Conservation (phyloP, 1,140 invertebrate species). For the Homarus americanus region DNA sequence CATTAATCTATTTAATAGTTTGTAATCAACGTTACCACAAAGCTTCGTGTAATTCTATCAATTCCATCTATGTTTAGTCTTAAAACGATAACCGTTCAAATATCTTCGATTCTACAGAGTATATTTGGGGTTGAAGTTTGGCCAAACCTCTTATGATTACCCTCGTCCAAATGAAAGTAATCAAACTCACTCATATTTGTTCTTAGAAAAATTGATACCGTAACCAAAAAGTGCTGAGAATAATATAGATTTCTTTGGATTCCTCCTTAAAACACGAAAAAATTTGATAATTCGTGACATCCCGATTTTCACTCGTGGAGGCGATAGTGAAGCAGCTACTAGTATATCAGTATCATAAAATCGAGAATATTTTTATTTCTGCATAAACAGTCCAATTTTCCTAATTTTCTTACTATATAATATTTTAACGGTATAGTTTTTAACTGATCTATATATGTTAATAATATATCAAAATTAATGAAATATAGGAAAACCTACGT, state of each 20-base stretch:
- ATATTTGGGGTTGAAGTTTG: not conserved
- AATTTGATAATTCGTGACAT: conserved; percentile 7
- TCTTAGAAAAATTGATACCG: not conserved
- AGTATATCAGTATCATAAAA: too few relatives aligned
- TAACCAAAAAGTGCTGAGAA: not conserved
- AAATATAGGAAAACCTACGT: too few relatives aligned
- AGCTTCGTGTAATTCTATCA: too few relatives aligned
- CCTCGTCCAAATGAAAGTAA: not conserved
- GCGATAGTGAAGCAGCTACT: too few relatives aligned
- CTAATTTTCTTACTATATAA: not conserved
- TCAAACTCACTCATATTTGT: conserved; percentile 29
- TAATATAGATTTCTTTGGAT: conserved; percentile 7
- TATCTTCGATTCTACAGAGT: too few relatives aligned
- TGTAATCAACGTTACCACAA: too few relatives aligned
- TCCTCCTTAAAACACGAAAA: not conserved
- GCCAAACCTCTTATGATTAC: not conserved
- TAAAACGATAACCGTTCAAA: too few relatives aligned
- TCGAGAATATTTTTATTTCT: too few relatives aligned
- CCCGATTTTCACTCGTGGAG: not conserved
- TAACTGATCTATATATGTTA: not conserved
- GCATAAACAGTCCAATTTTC: not conserved
- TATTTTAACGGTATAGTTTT: not conserved
- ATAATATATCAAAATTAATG: too few relatives aligned
- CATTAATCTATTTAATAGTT: too few relatives aligned
- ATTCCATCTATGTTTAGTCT: too few relatives aligned